Percentiles rank a stretch among this genome's conserved stretches.
These are phyloP conservation scores for Benthosema pterotum DNA, from an alignment of 2,797 vertebrate genomes.

Conservation along the genomic window DNA sequence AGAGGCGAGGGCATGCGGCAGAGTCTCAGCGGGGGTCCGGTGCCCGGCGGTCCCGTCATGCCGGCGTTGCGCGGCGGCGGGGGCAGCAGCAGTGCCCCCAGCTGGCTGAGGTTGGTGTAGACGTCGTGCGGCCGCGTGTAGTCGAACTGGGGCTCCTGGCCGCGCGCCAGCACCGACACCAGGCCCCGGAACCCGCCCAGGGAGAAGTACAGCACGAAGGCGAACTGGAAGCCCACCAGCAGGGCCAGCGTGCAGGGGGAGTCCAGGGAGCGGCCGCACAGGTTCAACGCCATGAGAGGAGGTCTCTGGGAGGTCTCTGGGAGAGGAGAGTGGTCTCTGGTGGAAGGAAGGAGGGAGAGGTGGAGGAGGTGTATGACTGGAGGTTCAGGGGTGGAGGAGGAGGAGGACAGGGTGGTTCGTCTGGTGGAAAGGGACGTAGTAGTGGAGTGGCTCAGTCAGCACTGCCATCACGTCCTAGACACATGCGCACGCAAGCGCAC, in stretches of 20 bases:
- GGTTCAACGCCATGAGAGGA: constrained; percentile 71
- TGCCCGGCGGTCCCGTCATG: constrained; percentile 54
- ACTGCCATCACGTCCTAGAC: constrained; percentile 67
- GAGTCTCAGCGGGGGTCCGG: constrained; percentile 73
- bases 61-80: constrained; percentile 65
- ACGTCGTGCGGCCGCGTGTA: constrained; percentile 93
- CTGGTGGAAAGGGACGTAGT: constrained; percentile 49
- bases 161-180: constrained; percentile 88
- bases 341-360: constrained; percentile 29
- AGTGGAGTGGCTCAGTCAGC: constrained; percentile 55
- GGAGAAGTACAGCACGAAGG: constrained; percentile 96
- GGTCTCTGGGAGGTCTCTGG: not conserved
- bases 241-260: constrained; percentile 91
- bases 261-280: constrained; percentile 79
- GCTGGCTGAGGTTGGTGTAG: constrained; percentile 92
- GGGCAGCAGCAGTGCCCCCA: constrained; percentile 77
- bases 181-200: constrained; percentile 92
- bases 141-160: constrained; percentile 86
- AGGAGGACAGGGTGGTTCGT: constrained; percentile 42
- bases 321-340: constrained; percentile 18
- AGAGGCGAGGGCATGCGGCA: constrained; percentile 90
- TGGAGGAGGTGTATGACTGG: constrained; percentile 31
- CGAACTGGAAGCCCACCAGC: constrained; percentile 94
- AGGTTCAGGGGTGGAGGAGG: constrained; percentile 45
- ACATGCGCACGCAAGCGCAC: constrained; percentile 17